Evolutionary conservation across 2,797 vertebrate genomes (phyloP), one percentile per base, ranked within the genome.

Genomic region (Sebastes nivosus): DNA sequence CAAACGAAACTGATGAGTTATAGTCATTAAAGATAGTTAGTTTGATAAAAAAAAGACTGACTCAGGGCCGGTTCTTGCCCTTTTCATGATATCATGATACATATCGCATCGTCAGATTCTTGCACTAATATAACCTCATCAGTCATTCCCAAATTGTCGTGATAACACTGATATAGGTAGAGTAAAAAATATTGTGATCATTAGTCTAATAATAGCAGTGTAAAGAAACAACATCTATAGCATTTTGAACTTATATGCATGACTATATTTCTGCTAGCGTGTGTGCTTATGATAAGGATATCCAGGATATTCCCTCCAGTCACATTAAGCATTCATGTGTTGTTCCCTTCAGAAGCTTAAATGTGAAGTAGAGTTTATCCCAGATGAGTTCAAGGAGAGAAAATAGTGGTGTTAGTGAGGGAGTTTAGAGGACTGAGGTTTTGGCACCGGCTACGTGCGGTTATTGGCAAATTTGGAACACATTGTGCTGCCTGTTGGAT

Each of bases 381-480:
- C 71, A 5, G 18, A 76, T 59, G 67, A 75, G 64, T 84, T 80
- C 36, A 68, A 78, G 72, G 61, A 75, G 70, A 77, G 76, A 74
- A 73, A 84, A 82, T 73, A 29, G 64, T 74, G 22, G 20, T 72
- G 70, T 84, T 67, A 79, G 59, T 29, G 64, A 50, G 22, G 52
- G 61, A 77, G 66, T 64, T 78, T 77, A 16, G 68, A 69, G 72
- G 42, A 34, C 38, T 63, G 63, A 80, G n/a, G 67, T 61, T 81
- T 84, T 87, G 80, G 78, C 81, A 24, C 72, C 1, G 58, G 9
- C 42, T 68, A 20, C 12, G n/a, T 74, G 83, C 57, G 85, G 82
- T 87, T 72, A 18, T 34, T 72, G 27, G 74, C 61, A 36, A 55
- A 80, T 80, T 69, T 75, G 67, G 73, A 87, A 78, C 75, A 75